Base-by-base conservation (phyloP, 1,140 invertebrate genomes). In the Cephus cinctus region DNA sequence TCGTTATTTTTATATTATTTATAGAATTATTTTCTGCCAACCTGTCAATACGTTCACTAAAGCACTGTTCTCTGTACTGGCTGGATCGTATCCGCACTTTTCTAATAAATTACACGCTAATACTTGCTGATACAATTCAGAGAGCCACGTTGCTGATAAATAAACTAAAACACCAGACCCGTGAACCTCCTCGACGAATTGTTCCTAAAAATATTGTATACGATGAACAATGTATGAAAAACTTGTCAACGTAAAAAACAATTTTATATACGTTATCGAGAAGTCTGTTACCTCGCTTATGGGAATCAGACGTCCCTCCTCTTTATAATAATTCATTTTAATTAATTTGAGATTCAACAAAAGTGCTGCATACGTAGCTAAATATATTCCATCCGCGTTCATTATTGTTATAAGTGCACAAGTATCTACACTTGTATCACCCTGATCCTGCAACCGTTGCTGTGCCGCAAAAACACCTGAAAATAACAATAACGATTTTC, bases 311-410 rank as follows among this genome's bases (percentile, higher is more conserved):
- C 71, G 65, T 49, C 76, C 77, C 42, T 83, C 77, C 56, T 83
- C 77, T 34, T 83, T 80, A 65, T 95, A 94, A 69, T 90, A 92
- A 42, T 87, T 85, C 30, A 79, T 79, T 51, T 84, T 80, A 32
- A 89, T 85, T 3, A 96, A 78, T 65, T 90, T 90, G 11, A 95
- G 72, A 67, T 91, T 94, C 0, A 97, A 75, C 23, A 91, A 71
- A 14, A 97, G 73, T 1, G 89, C 86, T 2, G 89, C 85, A 64
- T 94, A 94, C 1, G 90, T 92, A 1, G 93, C 89, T 41, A 96
- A 77, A 70, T 97, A 97, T 38, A 97, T 90, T 38, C 93, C 93
- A 78, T 97, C 94, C 15, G 93, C 92, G 73, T 97, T 97, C 77
- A 96, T 89, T 34, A 96, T 93, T 16, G 89, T 90, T 2, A 85